A percentile compares a stretch with the other conserved stretches of the same genome.
These are phyloP conservation scores for Parazoanthus darwini DNA, from an alignment of 92 coral and sea anemone genomes.

Conservation along the genomic window DNA sequence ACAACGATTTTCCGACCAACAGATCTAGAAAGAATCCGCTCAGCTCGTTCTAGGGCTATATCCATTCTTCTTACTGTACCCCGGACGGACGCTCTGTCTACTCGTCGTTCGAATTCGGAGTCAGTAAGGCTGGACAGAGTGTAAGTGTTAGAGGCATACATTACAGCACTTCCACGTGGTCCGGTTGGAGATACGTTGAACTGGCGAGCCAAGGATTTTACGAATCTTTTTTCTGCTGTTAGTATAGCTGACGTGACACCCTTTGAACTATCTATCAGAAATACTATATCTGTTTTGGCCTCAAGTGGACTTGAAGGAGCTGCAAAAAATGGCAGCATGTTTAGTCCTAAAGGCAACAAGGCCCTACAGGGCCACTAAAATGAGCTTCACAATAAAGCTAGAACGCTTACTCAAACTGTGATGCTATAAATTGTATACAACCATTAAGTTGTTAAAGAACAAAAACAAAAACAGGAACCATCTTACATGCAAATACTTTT, in stretches of 20 bases:
- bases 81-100: conserved; percentile 33
- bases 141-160: conserved; percentile 40
- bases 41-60: conserved; percentile 64
- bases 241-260: conserved; percentile 55
- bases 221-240: conserved; percentile 49
- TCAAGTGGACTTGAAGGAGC: conserved; percentile 46
- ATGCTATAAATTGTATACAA: too few relatives aligned
- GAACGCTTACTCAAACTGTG: too few relatives aligned
- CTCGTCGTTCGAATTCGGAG: conserved; percentile 41
- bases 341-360: not conserved
- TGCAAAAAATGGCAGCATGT: not conserved
- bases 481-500: too few relatives aligned
- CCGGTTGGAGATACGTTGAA: conserved; percentile 42
- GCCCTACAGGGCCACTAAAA: not conserved
- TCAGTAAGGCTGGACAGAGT: conserved; percentile 22
- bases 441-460: too few relatives aligned
- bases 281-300: conserved; percentile 58
- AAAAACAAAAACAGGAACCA: too few relatives aligned
- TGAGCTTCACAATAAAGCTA: not conserved
- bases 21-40: conserved; percentile 46
- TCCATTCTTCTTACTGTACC: conserved; percentile 43
- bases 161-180: conserved; percentile 37
- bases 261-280: conserved; percentile 64
- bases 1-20: conserved; percentile 52
- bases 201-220: conserved; percentile 59